phyloP scores from a whole-genome alignment of 2,888 invertebrate genomes.

The Pomacea canaliculata region DNA sequence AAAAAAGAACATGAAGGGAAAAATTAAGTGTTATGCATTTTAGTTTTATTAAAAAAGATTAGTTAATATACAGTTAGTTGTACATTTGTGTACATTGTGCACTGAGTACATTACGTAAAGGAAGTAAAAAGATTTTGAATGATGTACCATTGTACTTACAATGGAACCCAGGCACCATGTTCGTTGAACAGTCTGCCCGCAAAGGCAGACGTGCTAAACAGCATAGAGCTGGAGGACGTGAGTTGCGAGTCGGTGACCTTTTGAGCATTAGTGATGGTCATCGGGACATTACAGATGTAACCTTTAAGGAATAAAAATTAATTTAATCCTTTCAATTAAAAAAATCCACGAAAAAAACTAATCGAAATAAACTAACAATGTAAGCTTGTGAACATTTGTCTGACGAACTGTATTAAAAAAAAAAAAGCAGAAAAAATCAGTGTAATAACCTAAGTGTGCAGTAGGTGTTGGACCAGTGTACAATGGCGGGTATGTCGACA shows the following conservation, averaged over 20 bases:
- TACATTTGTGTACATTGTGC: too few relatives aligned
- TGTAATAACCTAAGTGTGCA: slow-evolving; percentile 7
- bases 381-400: not conserved
- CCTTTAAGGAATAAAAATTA: not conserved
- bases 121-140: too few relatives aligned
- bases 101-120: too few relatives aligned
- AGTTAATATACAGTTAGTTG: too few relatives aligned
- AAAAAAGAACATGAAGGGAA: too few relatives aligned
- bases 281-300: slow-evolving; percentile 47
- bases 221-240: slow-evolving; percentile 43
- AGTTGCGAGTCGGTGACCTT: slow-evolving; percentile 49
- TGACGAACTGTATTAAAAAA: too few relatives aligned
- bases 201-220: slow-evolving; percentile 20
- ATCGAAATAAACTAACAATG: not conserved
- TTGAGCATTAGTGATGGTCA: slow-evolving; percentile 49
- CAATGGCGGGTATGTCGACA: slow-evolving; percentile 18
- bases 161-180: slow-evolving; percentile 36
- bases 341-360: too few relatives aligned
- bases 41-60: too few relatives aligned
- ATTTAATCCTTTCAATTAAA: not conserved
- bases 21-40: too few relatives aligned
- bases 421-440: not conserved
- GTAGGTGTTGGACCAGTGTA: slow-evolving; percentile 19
- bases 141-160: slow-evolving; percentile 21
- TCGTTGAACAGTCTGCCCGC: slow-evolving; percentile 37